Percentiles rank a stretch among this genome's conserved stretches.
Evolutionary conservation across 2,888 invertebrate species (phyloP).

Genomic region (Cryptus viduatorius): DNA sequence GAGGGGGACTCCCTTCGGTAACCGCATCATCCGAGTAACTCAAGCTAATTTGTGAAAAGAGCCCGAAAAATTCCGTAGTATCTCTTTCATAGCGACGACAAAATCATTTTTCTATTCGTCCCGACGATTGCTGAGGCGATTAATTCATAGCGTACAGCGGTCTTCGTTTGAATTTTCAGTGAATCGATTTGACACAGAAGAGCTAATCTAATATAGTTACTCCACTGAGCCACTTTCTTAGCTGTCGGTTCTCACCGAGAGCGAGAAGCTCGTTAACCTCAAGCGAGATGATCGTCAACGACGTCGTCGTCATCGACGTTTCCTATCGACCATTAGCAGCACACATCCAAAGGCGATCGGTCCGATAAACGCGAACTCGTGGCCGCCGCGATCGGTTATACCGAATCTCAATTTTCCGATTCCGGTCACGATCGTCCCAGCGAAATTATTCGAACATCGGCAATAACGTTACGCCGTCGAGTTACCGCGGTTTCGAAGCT

Average conservation of each 20-base stretch:
- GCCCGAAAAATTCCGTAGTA: background rate
- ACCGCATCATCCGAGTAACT: conserved; percentile 19
- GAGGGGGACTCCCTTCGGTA: background rate
- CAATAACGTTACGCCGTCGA: conserved; percentile 59
- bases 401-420: conserved; percentile 61
- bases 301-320: conserved; percentile 37
- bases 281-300: conserved; percentile 24
- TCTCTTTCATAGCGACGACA: background rate
- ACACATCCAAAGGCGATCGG: conserved; percentile 53
- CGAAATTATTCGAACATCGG: conserved; percentile 64
- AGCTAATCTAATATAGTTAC: conserved; percentile 48
- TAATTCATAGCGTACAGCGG: conserved; percentile 31
- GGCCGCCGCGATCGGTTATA: conserved; percentile 37
- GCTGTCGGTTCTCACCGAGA: conserved; percentile 31
- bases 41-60: conserved; percentile 11
- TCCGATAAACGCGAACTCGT: conserved; percentile 54
- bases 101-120: background rate
- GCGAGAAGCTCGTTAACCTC: conserved; percentile 45
- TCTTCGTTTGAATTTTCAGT: conserved; percentile 15
- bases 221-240: background rate
- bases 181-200: conserved; percentile 32
- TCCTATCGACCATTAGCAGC: conserved; percentile 57
- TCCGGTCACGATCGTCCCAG: conserved; percentile 63
- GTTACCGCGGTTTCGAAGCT: conserved; percentile 18
- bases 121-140: background rate